Percentiles rank a stretch among this genome's conserved stretches.
Evolutionary conservation across 2,888 invertebrate genomes (phyloP).

Genomic region (Caenorhabditis afra): DNA sequence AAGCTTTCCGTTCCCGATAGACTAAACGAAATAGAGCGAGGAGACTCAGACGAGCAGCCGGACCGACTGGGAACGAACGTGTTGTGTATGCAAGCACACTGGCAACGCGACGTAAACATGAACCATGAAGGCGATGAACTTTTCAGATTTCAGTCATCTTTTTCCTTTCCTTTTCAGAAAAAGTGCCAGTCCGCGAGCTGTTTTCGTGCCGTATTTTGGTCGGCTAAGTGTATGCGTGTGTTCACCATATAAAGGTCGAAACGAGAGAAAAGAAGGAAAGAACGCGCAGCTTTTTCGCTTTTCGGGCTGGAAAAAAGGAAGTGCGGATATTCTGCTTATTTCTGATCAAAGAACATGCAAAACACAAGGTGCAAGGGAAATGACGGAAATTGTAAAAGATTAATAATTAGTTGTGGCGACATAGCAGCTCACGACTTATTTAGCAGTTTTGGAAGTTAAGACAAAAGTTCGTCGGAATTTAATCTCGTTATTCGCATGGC

Average conservation of each 20-base stretch:
- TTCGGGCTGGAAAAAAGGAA: too few relatives aligned
- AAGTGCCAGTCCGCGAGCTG: neutral
- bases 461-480: too few relatives aligned
- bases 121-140: neutral
- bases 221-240: neutral
- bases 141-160: slow-evolving; percentile 10
- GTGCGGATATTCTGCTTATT: too few relatives aligned
- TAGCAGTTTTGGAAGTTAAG: too few relatives aligned
- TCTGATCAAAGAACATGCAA: too few relatives aligned
- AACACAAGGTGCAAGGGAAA: too few relatives aligned
- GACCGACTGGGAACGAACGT: slow-evolving; percentile 1
- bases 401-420: too few relatives aligned
- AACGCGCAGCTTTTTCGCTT: neutral
- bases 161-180: neutral
- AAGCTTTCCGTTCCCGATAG: neutral
- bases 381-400: too few relatives aligned
- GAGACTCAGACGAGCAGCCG: slow-evolving; percentile 4
- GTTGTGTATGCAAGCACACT: slow-evolving; percentile 17
- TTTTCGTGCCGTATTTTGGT: neutral
- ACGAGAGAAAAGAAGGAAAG: neutral
- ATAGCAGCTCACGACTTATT: too few relatives aligned
- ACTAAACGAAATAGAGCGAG: neutral
- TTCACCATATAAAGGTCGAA: slow-evolving; percentile 9
- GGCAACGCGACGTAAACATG: slow-evolving; percentile 4
- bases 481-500: too few relatives aligned